Conservation (phyloP, 2,113 vertebrate species). For the Mellivora capensis region DNA sequence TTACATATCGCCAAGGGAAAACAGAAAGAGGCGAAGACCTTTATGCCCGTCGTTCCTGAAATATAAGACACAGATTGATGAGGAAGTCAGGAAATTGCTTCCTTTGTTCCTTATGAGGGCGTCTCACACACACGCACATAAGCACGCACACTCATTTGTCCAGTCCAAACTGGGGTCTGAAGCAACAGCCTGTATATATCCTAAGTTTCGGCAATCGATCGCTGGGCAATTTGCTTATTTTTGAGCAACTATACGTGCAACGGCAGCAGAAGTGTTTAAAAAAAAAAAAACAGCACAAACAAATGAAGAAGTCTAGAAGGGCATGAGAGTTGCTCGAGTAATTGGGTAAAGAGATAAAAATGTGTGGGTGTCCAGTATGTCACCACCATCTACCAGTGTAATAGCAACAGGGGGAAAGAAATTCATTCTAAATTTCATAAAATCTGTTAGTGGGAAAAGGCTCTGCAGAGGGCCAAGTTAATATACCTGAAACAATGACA, state of each 20-base stretch:
- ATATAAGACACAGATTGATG: slow-evolving; percentile 57
- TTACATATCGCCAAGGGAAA: slow-evolving; percentile 79
- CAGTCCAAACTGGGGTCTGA: slow-evolving; percentile 27
- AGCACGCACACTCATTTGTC: not conserved
- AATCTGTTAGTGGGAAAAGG: not conserved
- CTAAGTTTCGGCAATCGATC: not conserved
- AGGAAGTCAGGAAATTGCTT: slow-evolving; percentile 53
- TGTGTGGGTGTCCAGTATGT: not conserved
- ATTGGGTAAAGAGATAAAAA: not conserved
- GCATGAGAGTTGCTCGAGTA: not conserved
- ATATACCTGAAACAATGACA: slow-evolving; percentile 49
- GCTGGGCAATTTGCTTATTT: slow-evolving; percentile 38
- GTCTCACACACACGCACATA: not conserved
- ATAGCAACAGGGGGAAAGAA: not conserved
- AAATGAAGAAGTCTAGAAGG: slow-evolving; percentile 31
- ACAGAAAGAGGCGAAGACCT: slow-evolving; percentile 56
- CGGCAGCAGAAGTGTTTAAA: not conserved
- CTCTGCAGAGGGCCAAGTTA: slow-evolving; percentile 41
- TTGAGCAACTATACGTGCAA: not conserved
- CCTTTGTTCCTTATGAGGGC: slow-evolving; percentile 48
- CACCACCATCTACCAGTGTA: not conserved
- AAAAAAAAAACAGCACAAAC: not conserved
- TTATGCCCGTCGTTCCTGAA: slow-evolving; percentile 66
- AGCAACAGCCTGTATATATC: slow-evolving; percentile 40
- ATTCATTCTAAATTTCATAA: slow-evolving; percentile 13